These are phyloP conservation scores for Leucophenga varia DNA, from an alignment of 1,140 invertebrate species.

Conservation along the genomic window DNA sequence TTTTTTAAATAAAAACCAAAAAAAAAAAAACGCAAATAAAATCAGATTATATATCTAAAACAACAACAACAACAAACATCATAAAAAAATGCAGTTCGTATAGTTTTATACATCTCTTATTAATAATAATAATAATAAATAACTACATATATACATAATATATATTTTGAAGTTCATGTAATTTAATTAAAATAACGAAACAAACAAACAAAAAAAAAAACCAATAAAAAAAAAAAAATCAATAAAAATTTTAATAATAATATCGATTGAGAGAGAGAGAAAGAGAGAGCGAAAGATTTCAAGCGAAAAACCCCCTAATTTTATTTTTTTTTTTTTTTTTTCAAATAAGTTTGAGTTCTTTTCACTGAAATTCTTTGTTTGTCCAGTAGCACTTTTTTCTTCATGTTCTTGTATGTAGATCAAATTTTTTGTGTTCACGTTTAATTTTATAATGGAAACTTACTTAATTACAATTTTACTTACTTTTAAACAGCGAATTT, in stretches of 20 bases:
- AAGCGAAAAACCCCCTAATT: too few species aligned
- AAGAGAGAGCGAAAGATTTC: slow-evolving; percentile 14
- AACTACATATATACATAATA: slow-evolving; percentile 44
- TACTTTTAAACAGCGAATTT: slow-evolving; percentile 42
- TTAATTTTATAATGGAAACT: too few species aligned
- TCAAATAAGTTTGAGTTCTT: too few species aligned
- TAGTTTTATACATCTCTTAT: slow-evolving; percentile 39
- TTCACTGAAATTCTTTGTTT: too few species aligned
- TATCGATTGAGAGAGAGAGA: slow-evolving; percentile 9
- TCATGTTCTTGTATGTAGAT: slow-evolving; percentile 53
- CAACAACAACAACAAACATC: neutral
- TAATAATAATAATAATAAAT: slow-evolving; percentile 52
- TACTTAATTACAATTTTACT: too few species aligned
- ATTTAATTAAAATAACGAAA: slow-evolving; percentile 55
- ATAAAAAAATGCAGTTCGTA: slow-evolving; percentile 20
- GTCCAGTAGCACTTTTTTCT: too few species aligned
- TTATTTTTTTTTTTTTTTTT: too few species aligned
- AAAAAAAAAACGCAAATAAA: neutral
- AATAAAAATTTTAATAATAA: slow-evolving; percentile 14
- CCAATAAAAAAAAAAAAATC: slow-evolving; percentile 37
- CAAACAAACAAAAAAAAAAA: slow-evolving; percentile 38
- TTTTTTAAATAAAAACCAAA: neutral
- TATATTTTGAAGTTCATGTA: slow-evolving; percentile 54
- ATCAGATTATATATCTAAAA: slow-evolving; percentile 20
- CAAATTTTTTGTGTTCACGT: slow-evolving; percentile 50